Evolutionary conservation across 2,888 invertebrate species (phyloP).

Genomic region (Euproctis similis): DNA sequence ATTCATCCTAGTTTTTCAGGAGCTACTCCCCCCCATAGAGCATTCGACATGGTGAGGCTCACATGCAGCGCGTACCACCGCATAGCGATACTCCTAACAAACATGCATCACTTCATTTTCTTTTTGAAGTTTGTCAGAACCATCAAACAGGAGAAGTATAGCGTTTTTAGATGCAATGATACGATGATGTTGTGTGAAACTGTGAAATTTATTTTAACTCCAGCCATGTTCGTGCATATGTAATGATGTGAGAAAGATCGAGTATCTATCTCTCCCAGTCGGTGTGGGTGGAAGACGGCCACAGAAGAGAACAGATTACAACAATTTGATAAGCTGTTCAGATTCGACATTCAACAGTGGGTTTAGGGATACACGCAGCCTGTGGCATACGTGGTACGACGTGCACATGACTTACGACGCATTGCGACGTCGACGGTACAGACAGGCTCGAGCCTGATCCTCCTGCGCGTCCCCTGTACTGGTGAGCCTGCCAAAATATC

Average conservation of each 20-base stretch:
- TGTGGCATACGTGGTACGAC: constrained; percentile 37
- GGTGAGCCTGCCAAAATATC: constrained; percentile 76
- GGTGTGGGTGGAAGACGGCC: constrained; percentile 54
- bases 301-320: constrained; percentile 58
- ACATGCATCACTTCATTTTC: constrained; percentile 52
- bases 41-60: constrained; percentile 32
- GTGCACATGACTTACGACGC: constrained; percentile 78
- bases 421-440: constrained; percentile 84
- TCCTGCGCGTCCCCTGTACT: constrained; percentile 80
- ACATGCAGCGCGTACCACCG: constrained; percentile 47
- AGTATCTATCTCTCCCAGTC: constrained; percentile 56
- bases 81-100: constrained; percentile 35
- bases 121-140: constrained; percentile 37
- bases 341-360: constrained; percentile 54
- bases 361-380: constrained; percentile 45
- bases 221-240: constrained; percentile 61
- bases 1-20: constrained; percentile 11
- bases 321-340: constrained; percentile 53
- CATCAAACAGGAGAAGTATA: constrained; percentile 5
- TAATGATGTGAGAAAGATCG: constrained; percentile 51
- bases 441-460: constrained; percentile 88
- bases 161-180: too few species aligned
- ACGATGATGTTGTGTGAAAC: too few species aligned
- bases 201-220: constrained; percentile 35
- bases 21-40: constrained; percentile 27